phyloP scores from a whole-genome alignment of 2,113 vertebrate species.

The Sander lucioperca region DNA sequence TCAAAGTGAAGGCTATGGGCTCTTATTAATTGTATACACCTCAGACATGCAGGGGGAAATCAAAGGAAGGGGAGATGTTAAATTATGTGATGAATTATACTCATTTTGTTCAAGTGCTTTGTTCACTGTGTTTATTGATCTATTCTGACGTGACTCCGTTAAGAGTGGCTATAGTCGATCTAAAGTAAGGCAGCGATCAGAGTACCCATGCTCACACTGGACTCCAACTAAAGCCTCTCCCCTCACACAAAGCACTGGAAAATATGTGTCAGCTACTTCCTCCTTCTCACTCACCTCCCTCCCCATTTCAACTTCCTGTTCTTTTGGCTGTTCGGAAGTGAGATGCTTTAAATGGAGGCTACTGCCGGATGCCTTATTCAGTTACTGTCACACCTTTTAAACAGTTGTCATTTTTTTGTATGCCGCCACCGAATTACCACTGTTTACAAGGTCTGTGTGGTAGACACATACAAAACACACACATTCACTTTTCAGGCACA shows the following conservation, averaged over 20 bases:
- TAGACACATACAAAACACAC: neutral
- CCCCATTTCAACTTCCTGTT: conserved; percentile 72
- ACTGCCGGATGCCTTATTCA: neutral
- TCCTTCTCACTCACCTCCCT: conserved; percentile 52
- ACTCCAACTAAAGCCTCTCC: conserved; percentile 42
- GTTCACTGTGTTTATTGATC: neutral
- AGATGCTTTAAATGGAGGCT: conserved; percentile 52
- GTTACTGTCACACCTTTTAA: neutral
- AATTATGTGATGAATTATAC: neutral
- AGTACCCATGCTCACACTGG: neutral
- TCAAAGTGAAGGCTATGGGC: neutral
- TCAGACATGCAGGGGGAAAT: neutral
- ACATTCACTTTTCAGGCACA: neutral
- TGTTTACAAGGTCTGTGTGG: neutral
- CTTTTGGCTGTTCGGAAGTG: conserved; percentile 43
- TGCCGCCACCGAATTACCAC: neutral
- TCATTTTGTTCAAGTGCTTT: neutral
- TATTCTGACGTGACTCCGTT: neutral
- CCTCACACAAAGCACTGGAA: conserved; percentile 66
- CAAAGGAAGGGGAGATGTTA: neutral
- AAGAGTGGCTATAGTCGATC: neutral
- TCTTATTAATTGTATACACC: neutral
- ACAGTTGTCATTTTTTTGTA: neutral
- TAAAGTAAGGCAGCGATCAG: conserved; percentile 1
- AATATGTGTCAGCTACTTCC: conserved; percentile 74